Evolutionary conservation across 2,113 vertebrate species (phyloP).

Genomic region (Ailurus styani): DNA sequence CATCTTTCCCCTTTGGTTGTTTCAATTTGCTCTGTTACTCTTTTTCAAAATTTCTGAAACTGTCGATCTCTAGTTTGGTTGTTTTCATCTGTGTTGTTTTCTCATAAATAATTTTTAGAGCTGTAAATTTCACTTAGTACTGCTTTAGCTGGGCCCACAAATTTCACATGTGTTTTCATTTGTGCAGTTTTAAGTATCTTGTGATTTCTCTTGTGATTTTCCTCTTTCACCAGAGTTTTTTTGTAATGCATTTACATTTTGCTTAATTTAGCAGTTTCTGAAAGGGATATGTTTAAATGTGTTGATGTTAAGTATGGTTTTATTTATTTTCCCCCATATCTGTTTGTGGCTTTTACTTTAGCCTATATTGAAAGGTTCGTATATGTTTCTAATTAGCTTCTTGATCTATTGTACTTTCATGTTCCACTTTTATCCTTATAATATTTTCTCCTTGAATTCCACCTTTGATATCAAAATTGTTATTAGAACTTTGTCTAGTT

Average conservation of each 20-base stretch:
- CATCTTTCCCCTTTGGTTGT: background rate
- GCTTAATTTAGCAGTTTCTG: background rate
- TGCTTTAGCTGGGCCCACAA: background rate
- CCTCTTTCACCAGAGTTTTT: background rate
- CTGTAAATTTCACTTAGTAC: background rate
- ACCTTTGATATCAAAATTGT: background rate
- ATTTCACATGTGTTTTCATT: background rate
- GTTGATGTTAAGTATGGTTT: background rate
- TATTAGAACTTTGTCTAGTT: background rate
- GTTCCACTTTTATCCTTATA: background rate
- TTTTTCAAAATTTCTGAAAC: background rate
- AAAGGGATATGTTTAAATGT: background rate
- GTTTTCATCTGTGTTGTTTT: background rate
- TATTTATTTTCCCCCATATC: background rate
- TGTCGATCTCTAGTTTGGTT: background rate
- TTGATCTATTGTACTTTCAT: background rate
- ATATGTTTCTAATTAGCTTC: background rate
- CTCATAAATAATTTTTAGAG: background rate
- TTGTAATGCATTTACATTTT: background rate
- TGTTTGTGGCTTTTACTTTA: background rate
- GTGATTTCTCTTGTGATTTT: background rate
- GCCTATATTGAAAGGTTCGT: background rate
- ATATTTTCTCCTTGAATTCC: background rate
- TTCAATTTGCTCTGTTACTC: background rate
- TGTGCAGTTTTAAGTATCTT: background rate